A percentile compares a stretch with the other conserved stretches of the same genome.
Conservation (phyloP, 2,113 vertebrate species). For the Zingel zingel region DNA sequence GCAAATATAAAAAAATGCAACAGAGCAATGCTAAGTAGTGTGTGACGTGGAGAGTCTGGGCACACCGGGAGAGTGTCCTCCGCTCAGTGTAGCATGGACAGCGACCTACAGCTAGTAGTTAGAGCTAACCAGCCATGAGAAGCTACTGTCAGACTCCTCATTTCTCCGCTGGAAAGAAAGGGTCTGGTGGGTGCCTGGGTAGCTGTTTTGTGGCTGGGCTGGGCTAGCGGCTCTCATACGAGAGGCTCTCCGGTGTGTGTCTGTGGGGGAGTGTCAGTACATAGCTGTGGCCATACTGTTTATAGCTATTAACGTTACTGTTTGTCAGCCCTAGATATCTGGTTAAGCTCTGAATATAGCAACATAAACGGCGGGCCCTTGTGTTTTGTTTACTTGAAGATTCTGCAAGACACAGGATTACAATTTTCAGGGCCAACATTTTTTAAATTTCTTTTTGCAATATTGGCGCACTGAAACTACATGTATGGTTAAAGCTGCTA, state of each 20-base stretch:
- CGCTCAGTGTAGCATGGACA: not conserved
- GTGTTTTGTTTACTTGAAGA: not conserved
- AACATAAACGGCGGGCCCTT: not conserved
- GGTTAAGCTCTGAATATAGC: not conserved
- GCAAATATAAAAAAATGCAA: not conserved
- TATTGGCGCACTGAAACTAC: too few relatives aligned
- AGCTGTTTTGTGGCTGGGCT: not conserved
- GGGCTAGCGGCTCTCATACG: not conserved
- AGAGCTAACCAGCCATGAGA: conserved; percentile 1
- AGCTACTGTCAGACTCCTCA: not conserved
- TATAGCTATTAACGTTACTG: not conserved
- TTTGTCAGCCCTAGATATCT: not conserved
- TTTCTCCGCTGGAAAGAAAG: not conserved
- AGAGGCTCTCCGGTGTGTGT: not conserved
- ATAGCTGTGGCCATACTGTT: not conserved
- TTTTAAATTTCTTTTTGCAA: too few relatives aligned
- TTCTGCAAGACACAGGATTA: not conserved
- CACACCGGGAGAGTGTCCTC: not conserved
- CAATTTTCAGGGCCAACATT: too few relatives aligned
- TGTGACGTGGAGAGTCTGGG: not conserved
- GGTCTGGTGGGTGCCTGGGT: not conserved
- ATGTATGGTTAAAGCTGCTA: too few relatives aligned
- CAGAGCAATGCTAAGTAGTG: not conserved
- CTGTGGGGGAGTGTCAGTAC: not conserved
- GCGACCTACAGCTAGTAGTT: not conserved